phyloP scores from a whole-genome alignment of 2,888 invertebrate genomes.

The Sphaerophoria taeniata region DNA sequence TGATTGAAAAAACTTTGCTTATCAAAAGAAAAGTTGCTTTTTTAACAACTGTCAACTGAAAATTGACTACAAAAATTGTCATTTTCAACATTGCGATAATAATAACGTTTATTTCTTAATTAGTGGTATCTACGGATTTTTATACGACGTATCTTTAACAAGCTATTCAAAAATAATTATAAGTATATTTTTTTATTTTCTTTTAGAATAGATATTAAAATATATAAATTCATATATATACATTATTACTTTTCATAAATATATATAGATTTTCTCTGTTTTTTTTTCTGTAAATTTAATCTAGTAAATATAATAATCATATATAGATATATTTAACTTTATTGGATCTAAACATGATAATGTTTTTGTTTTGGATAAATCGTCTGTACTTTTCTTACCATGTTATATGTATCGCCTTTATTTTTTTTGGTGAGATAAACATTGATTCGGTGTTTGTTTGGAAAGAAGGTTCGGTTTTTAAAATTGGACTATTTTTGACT shows the following conservation, averaged over 20 bases:
- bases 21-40: too few species aligned
- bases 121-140: slow-evolving; percentile 19
- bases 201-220: slow-evolving; percentile 45
- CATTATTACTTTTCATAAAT: slow-evolving; percentile 39
- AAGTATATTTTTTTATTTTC: slow-evolving; percentile 14
- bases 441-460: background rate
- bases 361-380: slow-evolving; percentile 61
- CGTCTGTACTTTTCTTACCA: slow-evolving; percentile 60
- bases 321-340: slow-evolving; percentile 44
- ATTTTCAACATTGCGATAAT: background rate
- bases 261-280: slow-evolving; percentile 44
- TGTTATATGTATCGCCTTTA: slow-evolving; percentile 53
- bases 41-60: too few species aligned
- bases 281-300: slow-evolving; percentile 57
- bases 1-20: too few species aligned
- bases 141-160: slow-evolving; percentile 22
- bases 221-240: slow-evolving; percentile 64
- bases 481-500: background rate
- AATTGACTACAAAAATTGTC: background rate
- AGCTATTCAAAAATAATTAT: slow-evolving; percentile 37
- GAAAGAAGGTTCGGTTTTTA: background rate
- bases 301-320: slow-evolving; percentile 55
- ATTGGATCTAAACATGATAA: slow-evolving; percentile 40
- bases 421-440: background rate
- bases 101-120: background rate